Evolutionary conservation across 2,113 vertebrate species (phyloP), one percentile per base, ranked within the genome.

Genomic region (Zosterops japonicus): DNA sequence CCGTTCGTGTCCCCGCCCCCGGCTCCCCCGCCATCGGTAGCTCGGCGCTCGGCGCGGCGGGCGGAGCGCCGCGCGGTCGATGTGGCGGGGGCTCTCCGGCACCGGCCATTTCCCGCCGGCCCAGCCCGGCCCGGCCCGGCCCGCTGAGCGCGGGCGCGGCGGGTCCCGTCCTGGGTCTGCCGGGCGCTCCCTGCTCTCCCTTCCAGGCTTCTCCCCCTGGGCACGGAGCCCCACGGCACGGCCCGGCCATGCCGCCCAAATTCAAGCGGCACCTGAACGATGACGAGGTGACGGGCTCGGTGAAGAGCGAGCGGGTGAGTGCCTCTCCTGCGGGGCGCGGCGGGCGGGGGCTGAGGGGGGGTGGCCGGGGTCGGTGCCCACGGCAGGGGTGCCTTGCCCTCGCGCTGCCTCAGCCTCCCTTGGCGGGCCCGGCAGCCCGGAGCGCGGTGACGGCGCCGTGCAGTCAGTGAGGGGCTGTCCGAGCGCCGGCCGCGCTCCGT

Each of bases 241-340:
- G 14, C 42, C 8, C 52, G 81, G 93, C 87, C 86, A 99, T 99
- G 99, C 99, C 99, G 92, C 99, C 99, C 78, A 99, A 99, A 96
- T 99, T 99, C 96, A 99, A 99, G 96, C 98, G 99, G 94, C 99
- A 99, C 97, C 98, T 99, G 77, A 99, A 99, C 44, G 99, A 99
- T 16, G 99, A 99, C 12, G 99, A 99, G 93, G 99, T 99, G 96
- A 99, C 99, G 0, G 99, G 99, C 83, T 99, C 99, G 36, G 97
- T 99, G 92, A 99, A 98, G 97, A 99, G 99, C 52, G 99, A 99
- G 96, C 98, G 99, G 98, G 99, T 99, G 95, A 99, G 99, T 96
- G 53, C 15, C 9, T 39, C 11, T 39, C 17, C 29, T 5, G 20
- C 15, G 39, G 36, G 47, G 68, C 39, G 12, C 39, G 14, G 49